Evolutionary conservation across 2,113 vertebrate species (phyloP).

Genomic region (Pristiophorus japonicus): DNA sequence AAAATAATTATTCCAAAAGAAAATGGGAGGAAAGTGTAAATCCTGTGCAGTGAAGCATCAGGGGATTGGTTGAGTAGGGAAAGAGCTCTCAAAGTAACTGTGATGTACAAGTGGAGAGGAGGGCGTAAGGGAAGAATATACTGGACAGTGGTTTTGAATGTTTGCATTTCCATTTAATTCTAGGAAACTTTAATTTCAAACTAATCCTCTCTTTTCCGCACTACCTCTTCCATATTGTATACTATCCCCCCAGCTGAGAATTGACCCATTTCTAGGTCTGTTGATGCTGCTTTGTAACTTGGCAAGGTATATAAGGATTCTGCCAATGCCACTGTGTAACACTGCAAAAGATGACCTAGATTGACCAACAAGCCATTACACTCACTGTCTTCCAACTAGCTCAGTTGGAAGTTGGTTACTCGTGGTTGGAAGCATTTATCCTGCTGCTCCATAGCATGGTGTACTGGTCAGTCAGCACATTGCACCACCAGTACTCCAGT

Average conservation of each 20-base stretch:
- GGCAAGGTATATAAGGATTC: background rate
- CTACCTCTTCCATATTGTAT: background rate
- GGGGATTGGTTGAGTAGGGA: background rate
- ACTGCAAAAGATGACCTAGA: background rate
- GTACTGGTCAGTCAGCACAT: background rate
- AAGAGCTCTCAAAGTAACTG: background rate
- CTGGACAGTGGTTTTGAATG: background rate
- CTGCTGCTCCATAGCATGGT: background rate
- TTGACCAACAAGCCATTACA: background rate
- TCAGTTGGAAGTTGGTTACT: background rate
- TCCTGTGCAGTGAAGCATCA: background rate
- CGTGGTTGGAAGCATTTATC: background rate
- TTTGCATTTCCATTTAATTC: background rate
- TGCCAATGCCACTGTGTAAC: background rate
- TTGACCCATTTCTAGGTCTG: background rate
- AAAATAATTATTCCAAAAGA: background rate
- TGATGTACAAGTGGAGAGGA: background rate
- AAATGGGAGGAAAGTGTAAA: background rate
- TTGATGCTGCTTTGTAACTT: background rate
- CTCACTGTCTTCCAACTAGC: background rate
- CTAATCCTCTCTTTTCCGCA: background rate
- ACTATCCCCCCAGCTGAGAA: background rate
- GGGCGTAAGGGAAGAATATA: background rate
- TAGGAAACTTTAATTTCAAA: background rate
- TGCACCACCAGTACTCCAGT: background rate